A percentile compares a stretch with the other conserved stretches of the same genome.
Evolutionary conservation across 2,797 vertebrate genomes (phyloP).

Genomic region (Microctenopoma lineatum): DNA sequence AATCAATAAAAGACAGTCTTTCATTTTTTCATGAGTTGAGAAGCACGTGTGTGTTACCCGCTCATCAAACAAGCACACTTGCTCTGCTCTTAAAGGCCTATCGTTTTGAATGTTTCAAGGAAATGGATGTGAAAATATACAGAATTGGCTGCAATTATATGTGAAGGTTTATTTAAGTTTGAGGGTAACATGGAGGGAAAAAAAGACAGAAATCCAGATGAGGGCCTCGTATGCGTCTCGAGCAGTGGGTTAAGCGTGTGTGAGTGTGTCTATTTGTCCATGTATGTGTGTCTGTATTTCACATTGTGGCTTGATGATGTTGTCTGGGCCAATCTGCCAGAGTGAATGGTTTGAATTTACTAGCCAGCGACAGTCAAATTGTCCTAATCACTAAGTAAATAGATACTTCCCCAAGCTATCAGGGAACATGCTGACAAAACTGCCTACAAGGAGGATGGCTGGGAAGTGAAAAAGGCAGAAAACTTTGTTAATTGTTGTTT

Average conservation of each 20-base stretch:
- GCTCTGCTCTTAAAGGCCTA: slow-evolving; percentile 69
- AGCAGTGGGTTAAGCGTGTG: slow-evolving; percentile 51
- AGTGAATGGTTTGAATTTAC: slow-evolving; percentile 86
- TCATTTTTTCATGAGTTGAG: slow-evolving; percentile 54
- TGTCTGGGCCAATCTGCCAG: slow-evolving; percentile 84
- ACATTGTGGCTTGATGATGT: slow-evolving; percentile 79
- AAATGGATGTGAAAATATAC: slow-evolving; percentile 85
- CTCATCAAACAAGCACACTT: slow-evolving; percentile 57
- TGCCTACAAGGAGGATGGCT: slow-evolving; percentile 48
- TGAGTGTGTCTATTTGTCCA: slow-evolving; percentile 26
- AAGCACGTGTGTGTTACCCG: slow-evolving; percentile 48
- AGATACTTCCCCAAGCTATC: slow-evolving; percentile 87
- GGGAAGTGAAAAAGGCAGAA: slow-evolving; percentile 46
- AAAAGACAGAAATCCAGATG: slow-evolving; percentile 77
- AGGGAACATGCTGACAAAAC: slow-evolving; percentile 73
- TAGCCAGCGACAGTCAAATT: slow-evolving; percentile 85
- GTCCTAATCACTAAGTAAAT: slow-evolving; percentile 89
- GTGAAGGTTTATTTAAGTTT: slow-evolving; percentile 86
- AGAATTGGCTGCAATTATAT: slow-evolving; percentile 83
- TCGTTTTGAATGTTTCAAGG: slow-evolving; percentile 71
- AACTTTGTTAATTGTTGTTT: slow-evolving; percentile 86
- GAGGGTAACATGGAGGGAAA: slow-evolving; percentile 66
- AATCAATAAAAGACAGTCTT: slow-evolving; percentile 77
- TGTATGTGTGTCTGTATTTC: slow-evolving; percentile 59
- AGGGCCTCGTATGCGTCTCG: slow-evolving; percentile 54